These are phyloP conservation scores for Drosophila subpulchrella DNA, from an alignment of 1,140 invertebrate genomes.

Conservation along the genomic window DNA sequence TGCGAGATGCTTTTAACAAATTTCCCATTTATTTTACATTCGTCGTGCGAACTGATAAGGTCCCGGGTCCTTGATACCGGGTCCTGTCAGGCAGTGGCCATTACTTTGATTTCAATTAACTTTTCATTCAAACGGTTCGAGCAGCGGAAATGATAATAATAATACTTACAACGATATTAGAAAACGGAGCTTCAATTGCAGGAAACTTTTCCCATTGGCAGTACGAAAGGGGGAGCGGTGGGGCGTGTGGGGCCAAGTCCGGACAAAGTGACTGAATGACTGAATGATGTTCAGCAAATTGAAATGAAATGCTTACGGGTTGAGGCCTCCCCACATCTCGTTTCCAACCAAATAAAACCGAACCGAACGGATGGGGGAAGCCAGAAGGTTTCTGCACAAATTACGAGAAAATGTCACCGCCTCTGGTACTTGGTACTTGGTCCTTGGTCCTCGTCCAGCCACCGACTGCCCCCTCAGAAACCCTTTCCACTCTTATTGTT, in stretches of 20 bases:
- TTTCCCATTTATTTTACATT: constrained; percentile 80
- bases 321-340: constrained; percentile 20
- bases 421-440: constrained; percentile 15
- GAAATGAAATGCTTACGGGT: constrained; percentile 69
- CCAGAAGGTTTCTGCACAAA: constrained; percentile 73
- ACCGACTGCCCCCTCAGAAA: neutral
- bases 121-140: constrained; percentile 70
- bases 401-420: constrained; percentile 76
- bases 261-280: constrained; percentile 49
- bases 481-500: constrained; percentile 52
- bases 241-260: neutral
- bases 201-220: constrained; percentile 24
- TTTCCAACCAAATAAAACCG: constrained; percentile 3
- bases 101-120: constrained; percentile 83
- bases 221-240: neutral
- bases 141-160: constrained; percentile 74
- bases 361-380: constrained; percentile 21
- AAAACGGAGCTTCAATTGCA: constrained; percentile 58
- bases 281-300: constrained; percentile 64
- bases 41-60: constrained; percentile 73
- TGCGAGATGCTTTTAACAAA: constrained; percentile 71
- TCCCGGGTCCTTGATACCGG: constrained; percentile 29
- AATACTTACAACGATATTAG: constrained; percentile 77
- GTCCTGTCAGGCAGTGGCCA: constrained; percentile 50
- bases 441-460: constrained; percentile 9